These are phyloP conservation scores for Cyprinodon diabolis DNA, from an alignment of 2,797 vertebrate genomes.

Conservation along the genomic window DNA sequence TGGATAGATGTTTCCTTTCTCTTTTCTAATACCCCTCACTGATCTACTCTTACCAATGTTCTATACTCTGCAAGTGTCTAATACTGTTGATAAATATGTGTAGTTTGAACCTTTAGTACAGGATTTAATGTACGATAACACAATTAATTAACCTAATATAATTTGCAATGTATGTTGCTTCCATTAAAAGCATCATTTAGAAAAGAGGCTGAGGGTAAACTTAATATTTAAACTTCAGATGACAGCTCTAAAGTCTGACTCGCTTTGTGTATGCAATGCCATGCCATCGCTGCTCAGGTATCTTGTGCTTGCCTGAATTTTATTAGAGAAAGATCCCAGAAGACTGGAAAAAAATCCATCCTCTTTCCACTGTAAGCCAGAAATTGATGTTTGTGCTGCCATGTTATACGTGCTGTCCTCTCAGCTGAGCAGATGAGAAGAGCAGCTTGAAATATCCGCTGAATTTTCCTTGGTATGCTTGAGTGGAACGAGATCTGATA, in stretches of 20 bases:
- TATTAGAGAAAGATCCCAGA: constrained; percentile 66
- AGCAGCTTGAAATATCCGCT: constrained; percentile 62
- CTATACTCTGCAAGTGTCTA: constrained; percentile 9
- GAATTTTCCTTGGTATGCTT: constrained; percentile 60
- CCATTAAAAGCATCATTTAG: constrained; percentile 25
- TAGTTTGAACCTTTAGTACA: constrained; percentile 24
- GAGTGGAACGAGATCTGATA: constrained; percentile 46
- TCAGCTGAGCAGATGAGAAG: constrained; percentile 60
- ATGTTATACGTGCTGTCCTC: constrained; percentile 67
- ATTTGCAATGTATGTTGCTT: constrained; percentile 36
- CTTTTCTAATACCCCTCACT: constrained; percentile 9
- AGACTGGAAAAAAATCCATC: constrained; percentile 61
- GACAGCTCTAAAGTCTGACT: constrained; percentile 61
- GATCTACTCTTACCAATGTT: constrained; percentile 33
- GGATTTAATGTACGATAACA: constrained; percentile 37
- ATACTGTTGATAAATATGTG: constrained; percentile 34
- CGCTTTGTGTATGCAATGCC: constrained; percentile 45
- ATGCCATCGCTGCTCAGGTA: constrained; percentile 41
- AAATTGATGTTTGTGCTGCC: constrained; percentile 73
- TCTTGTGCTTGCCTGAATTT: constrained; percentile 55
- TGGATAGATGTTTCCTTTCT: constrained; percentile 34
- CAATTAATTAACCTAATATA: constrained; percentile 36
- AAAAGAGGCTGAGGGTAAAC: constrained; percentile 29
- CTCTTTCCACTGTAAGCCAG: constrained; percentile 65
- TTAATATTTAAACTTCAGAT: constrained; percentile 41